Evolutionary conservation across 2,113 vertebrate species (phyloP), one percentile per base, ranked within the genome.

Genomic region (Salminus brasiliensis): DNA sequence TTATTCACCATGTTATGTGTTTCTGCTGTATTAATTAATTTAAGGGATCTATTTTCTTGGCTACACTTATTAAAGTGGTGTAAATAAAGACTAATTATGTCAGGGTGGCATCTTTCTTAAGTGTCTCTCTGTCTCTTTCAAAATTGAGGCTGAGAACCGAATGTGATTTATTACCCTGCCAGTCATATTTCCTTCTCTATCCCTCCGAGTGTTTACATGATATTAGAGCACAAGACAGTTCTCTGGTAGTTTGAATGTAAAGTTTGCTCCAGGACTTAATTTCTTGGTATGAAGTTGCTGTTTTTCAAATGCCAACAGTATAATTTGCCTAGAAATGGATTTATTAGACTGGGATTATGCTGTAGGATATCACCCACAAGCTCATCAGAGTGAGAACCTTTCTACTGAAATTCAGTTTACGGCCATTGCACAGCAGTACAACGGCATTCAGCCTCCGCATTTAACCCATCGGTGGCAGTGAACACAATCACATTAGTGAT

Each of bases 21-120:
- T 75, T 60, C 29, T 66, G 67, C 59, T 80, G 43, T 43, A 68
- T 76, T 75, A 55, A 80, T 72, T 76, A 57, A 76, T 80, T 72
- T 60, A 57, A 76, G 76, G 32, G 4, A 83, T 75, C 21, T 36
- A 11, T 49, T 79, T 65, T 65, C 57, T 18, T 47, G 25, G 57
- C 43, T 23, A 34, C 25, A 39, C 71, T 70, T 65, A 70, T 71
- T 75, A 63, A 72, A 76, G 41, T 63, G 45, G 15, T 41, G 41
- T 72, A 67, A 80, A 60, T 76, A 74, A 68, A 47, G 21, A 67
- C 53, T 49, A 76, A 63, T 45, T 57, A 32, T 71, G 43, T 66
- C 45, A 49, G 29, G 16, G 60, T 53, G 67, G 5, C n/a, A 36
- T 47, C 72, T 59, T 70, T 45, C 2, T 39, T 27, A 43, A 9